Base-by-base conservation (phyloP, 2,888 invertebrate species). In the Xestia sexstrigata region DNA sequence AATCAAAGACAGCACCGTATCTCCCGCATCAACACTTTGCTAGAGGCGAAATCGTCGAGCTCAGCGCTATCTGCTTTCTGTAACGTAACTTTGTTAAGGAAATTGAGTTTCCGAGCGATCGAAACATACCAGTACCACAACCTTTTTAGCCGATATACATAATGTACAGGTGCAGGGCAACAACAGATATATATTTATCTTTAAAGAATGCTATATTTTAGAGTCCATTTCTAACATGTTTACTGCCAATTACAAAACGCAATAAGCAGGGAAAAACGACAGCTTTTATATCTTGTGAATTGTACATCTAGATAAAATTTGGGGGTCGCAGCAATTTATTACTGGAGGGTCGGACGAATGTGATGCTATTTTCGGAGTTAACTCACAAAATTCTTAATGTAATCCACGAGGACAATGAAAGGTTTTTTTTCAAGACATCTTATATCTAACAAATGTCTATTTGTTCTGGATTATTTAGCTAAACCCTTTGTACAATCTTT, bases 31-130 rank as follows among this genome's bases (percentile, higher is more conserved):
- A 81, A 82, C 76, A 86, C 74, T 81, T 81, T 60, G 74, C 76
- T 85, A 71, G 83, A 76, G 88, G 86, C 78, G 68, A 79, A 78
- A 80, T 74, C 49, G 62, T 68, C 65, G 79, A 76, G 80, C 77
- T 78, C 76, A 63, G 62, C 76, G 75, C 82, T 82, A 84, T 85
- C 82, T 84, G 85, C 83, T 85, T 86, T 88, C 83, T 83, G 86
- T 92, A 93, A 93, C 89, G 86, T 93, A 93, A 93, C 89, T 89
- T 90, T 86, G 90, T 92, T 87, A 89, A 83, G 91, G 77, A 93
- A 93, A 94, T 94, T 91, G 88, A 92, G 88, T 93, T 93, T 91
- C 83, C 81, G 55, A 74, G 82, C 84, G 90, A 90, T 88, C 76
- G 84, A 86, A 84, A 83, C 73, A 72, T 70, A 63, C 78, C 79